These are phyloP conservation scores for Volucella inanis DNA, from an alignment of 2,888 invertebrate genomes.

Conservation along the genomic window DNA sequence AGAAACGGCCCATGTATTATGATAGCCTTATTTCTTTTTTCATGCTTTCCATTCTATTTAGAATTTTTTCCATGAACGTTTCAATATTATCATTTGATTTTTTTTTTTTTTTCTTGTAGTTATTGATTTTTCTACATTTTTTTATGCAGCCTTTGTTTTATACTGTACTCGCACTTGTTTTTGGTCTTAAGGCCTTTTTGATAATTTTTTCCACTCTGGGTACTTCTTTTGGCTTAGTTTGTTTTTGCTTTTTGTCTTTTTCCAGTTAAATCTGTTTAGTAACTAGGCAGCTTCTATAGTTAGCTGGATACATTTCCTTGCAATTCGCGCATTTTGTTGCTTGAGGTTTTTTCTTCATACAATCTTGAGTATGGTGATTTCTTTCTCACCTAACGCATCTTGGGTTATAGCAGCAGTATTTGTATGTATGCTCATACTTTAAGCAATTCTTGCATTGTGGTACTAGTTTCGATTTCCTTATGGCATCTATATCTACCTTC, in stretches of 20 bases:
- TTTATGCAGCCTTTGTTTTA: neutral
- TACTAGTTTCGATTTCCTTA: no score
- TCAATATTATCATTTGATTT: neutral
- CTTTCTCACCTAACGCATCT: no score
- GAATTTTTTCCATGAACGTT: constrained; percentile 8
- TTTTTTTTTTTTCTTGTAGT: neutral
- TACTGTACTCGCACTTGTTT: neutral
- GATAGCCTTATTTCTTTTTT: no score
- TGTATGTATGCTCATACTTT: no score
- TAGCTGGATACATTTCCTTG: neutral
- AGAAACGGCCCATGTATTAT: no score
- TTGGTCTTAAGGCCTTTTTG: neutral
- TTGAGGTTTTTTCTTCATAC: no score
- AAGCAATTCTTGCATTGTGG: no score
- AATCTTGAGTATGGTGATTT: no score
- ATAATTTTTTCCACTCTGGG: neutral
- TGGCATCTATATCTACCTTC: no score
- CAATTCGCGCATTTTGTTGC: neutral
- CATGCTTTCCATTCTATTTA: constrained; percentile 4
- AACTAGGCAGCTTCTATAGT: neutral
- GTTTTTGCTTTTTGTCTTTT: neutral
- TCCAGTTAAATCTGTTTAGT: neutral
- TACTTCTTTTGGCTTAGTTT: neutral
- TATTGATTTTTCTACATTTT: neutral
- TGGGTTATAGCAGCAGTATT: no score